phyloP scores from a whole-genome alignment of 2,797 vertebrate species.

The Poecilia velifera region DNA sequence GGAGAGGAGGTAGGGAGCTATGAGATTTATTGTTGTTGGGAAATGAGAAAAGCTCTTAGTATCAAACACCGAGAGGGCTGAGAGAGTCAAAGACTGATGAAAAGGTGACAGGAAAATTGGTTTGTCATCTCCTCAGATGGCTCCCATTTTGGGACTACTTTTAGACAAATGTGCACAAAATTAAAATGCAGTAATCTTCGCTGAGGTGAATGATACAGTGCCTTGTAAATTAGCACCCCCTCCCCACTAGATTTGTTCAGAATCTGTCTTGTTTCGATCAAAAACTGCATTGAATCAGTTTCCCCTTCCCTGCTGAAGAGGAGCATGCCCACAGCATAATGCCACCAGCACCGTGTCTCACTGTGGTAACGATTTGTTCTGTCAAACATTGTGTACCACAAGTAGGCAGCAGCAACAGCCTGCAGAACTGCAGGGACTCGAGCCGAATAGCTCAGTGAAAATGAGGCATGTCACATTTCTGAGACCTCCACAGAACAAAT shows the following conservation, averaged over 20 bases:
- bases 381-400: not conserved
- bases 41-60: conserved; percentile 72
- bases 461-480: not conserved
- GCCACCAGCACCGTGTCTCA: not conserved
- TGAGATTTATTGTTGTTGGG: conserved; percentile 25
- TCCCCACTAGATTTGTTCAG: not conserved
- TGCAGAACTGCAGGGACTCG: not conserved
- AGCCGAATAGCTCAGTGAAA: not conserved
- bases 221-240: not conserved
- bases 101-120: conserved; percentile 67
- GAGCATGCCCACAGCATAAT: not conserved
- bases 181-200: conserved; percentile 12
- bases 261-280: not conserved
- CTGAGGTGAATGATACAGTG: conserved; percentile 22
- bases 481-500: not conserved
- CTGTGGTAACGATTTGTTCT: not conserved
- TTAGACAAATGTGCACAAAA: conserved; percentile 37
- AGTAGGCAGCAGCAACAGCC: not conserved
- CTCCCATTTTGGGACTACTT: conserved; percentile 46
- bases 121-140: conserved; percentile 52
- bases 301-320: not conserved
- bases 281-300: not conserved
- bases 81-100: conserved; percentile 50
- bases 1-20: conserved; percentile 16
- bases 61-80: conserved; percentile 39